A percentile compares a stretch with the other conserved stretches of the same genome.
Conservation (phyloP, 2,113 vertebrate species). For the Alligator sinensis region DNA sequence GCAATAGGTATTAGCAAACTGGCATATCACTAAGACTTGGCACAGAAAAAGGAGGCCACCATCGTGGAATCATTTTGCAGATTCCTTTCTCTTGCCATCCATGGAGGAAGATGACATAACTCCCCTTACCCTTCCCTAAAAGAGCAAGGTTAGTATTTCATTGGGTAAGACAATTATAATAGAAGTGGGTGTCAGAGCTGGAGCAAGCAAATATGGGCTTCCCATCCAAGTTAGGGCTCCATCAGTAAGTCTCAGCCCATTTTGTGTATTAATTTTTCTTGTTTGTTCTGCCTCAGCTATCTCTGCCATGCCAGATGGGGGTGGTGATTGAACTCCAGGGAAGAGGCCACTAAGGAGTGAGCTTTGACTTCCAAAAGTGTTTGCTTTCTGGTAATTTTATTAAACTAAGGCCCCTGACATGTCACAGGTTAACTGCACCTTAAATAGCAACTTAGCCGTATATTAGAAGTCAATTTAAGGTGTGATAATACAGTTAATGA, state of each 20-base stretch:
- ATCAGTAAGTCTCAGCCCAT: not conserved
- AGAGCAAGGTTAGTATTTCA: not conserved
- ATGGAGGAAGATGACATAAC: not conserved
- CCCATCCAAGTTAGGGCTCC: not conserved
- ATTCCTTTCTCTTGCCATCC: conserved; percentile 18
- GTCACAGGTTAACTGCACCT: too few species aligned
- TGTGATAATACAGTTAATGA: too few species aligned
- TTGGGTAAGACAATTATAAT: not conserved
- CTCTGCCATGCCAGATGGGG: not conserved
- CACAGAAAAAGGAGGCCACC: conserved; percentile 12
- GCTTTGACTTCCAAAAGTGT: not conserved
- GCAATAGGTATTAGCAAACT: conserved; percentile 23
- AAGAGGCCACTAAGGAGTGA: not conserved
- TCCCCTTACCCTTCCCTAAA: not conserved
- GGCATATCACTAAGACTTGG: conserved; percentile 20
- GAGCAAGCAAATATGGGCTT: not conserved
- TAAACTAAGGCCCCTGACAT: not conserved
- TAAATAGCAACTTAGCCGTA: too few species aligned
- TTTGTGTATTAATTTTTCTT: not conserved
- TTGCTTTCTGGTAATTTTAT: not conserved
- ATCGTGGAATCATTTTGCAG: conserved; percentile 5
- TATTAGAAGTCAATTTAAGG: too few species aligned
- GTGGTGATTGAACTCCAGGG: not conserved
- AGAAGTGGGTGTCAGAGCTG: not conserved
- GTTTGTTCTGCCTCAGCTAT: not conserved